Evolutionary conservation across 1,140 invertebrate species (phyloP).

Genomic region (Leptinotarsa texana): DNA sequence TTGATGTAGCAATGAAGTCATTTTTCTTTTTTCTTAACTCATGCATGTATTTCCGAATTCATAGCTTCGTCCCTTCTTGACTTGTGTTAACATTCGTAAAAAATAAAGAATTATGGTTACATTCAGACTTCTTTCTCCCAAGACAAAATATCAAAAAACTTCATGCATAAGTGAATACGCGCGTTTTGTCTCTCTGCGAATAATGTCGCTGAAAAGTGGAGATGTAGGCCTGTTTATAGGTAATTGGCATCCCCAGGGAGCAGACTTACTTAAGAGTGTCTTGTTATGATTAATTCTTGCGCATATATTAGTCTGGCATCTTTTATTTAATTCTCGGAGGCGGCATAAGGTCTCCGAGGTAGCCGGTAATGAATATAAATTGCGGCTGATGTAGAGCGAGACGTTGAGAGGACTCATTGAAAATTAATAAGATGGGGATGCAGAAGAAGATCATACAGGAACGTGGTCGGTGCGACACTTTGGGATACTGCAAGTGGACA

Average conservation of each 20-base stretch:
- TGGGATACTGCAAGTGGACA: background rate
- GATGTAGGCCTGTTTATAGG: background rate
- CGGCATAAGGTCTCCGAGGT: constrained; percentile 20
- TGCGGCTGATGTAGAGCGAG: constrained; percentile 7
- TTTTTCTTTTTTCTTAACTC: too few relatives aligned
- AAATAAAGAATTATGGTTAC: too few relatives aligned
- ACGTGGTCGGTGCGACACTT: background rate
- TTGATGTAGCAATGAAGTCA: too few relatives aligned
- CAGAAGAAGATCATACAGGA: background rate
- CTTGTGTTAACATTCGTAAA: too few relatives aligned
- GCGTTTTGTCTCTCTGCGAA: background rate
- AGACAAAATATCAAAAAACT: too few relatives aligned
- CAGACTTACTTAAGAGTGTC: constrained; percentile 2
- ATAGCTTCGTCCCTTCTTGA: too few relatives aligned
- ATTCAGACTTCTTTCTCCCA: too few relatives aligned
- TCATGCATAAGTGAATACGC: background rate
- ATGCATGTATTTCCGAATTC: too few relatives aligned
- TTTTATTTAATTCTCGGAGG: constrained; percentile 31
- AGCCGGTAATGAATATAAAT: constrained; percentile 19
- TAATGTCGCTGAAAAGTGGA: background rate
- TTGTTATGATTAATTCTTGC: constrained; percentile 36
- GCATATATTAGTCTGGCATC: constrained; percentile 32
- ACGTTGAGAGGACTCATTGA: constrained; percentile 9
- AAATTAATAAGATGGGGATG: constrained; percentile 17
- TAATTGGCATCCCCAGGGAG: background rate